Percentiles rank a stretch among this genome's conserved stretches.
These are phyloP conservation scores for Catocala fraxini DNA, from an alignment of 2,888 invertebrate genomes.

Conservation along the genomic window DNA sequence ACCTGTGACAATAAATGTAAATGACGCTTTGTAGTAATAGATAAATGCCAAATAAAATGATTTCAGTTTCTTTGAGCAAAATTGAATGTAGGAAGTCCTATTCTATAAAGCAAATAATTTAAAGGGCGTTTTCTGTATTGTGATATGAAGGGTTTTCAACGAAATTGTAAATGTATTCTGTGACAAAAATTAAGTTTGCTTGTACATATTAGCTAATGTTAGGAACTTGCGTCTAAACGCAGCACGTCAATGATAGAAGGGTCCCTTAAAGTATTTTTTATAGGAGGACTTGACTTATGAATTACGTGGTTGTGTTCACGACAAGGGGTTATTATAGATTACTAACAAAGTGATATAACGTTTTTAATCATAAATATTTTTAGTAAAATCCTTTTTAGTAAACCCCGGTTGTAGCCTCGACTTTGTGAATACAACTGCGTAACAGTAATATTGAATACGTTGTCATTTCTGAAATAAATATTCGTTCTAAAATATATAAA, in stretches of 20 bases:
- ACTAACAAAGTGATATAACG: constrained; percentile 28
- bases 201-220: constrained; percentile 28
- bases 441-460: constrained; percentile 5
- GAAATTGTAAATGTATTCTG: constrained; percentile 14
- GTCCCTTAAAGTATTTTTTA: constrained; percentile 28
- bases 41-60: constrained; percentile 75
- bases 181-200: constrained; percentile 11
- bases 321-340: constrained; percentile 22
- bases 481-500: constrained; percentile 12
- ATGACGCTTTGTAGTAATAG: constrained; percentile 85
- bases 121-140: constrained; percentile 17
- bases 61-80: constrained; percentile 46
- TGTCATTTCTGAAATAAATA: constrained; percentile 11
- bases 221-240: constrained; percentile 5
- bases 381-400: constrained; percentile 14
- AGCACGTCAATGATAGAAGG: background rate
- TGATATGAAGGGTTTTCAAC: constrained; percentile 14
- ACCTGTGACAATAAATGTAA: constrained; percentile 87
- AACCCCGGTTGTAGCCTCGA: constrained; percentile 7
- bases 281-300: constrained; percentile 9
- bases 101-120: constrained; percentile 26
- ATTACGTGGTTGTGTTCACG: constrained; percentile 39
- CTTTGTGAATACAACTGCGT: constrained; percentile 35
- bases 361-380: constrained; percentile 23
- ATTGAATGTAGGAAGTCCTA: constrained; percentile 8